Conservation (phyloP, 2,113 vertebrate genomes). For the Laticauda laticaudata region DNA sequence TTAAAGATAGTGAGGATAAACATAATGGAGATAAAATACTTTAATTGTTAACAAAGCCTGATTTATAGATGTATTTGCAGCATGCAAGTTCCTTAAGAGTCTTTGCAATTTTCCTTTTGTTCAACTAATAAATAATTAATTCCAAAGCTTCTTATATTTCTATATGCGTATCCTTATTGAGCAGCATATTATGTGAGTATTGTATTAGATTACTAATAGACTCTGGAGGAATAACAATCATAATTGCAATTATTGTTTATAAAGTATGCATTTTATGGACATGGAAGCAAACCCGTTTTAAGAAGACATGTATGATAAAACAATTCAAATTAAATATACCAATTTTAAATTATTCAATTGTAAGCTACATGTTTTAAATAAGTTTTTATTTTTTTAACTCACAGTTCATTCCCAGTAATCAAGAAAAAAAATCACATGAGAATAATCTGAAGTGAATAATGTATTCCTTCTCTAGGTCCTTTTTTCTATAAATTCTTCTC, state of each 20-base stretch:
- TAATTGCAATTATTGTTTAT: conserved; percentile 5
- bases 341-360: not conserved
- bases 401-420: not conserved
- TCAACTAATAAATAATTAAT: conserved; percentile 48
- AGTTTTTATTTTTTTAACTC: not conserved
- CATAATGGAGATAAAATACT: conserved; percentile 27
- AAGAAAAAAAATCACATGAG: not conserved
- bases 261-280: conserved; percentile 17
- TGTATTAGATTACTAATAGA: conserved; percentile 47
- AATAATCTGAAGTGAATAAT: not conserved
- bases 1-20: not conserved
- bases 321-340: not conserved
- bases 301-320: conserved; percentile 1
- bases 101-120: conserved; percentile 38
- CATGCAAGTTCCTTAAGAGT: conserved; percentile 28
- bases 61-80: conserved; percentile 30
- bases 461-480: not conserved
- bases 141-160: conserved; percentile 35
- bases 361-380: not conserved
- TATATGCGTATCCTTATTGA: conserved; percentile 50
- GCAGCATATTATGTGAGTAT: conserved; percentile 38
- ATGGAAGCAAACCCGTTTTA: not conserved
- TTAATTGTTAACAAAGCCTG: conserved; percentile 19
- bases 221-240: conserved; percentile 5
- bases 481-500: not conserved